Conservation (phyloP, 2,113 vertebrate genomes). For the Fulmarus glacialis region DNA sequence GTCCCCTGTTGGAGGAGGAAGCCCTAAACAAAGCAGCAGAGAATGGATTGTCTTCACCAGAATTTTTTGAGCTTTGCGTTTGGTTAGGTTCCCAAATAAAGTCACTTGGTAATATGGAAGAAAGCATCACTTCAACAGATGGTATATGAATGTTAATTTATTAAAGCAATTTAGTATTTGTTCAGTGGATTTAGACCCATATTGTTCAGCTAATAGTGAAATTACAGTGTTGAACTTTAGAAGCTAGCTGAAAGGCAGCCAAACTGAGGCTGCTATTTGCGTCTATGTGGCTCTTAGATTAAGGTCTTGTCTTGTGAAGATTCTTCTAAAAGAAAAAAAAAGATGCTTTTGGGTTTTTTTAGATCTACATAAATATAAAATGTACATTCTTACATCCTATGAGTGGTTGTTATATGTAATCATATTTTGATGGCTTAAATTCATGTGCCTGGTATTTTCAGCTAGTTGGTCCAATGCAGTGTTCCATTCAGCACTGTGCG, state of each 20-base stretch:
- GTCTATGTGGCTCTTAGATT: not conserved
- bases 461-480: not conserved
- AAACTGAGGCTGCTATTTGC: not conserved
- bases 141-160: conserved; percentile 53
- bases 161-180: not conserved
- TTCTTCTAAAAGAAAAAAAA: not conserved
- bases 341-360: not conserved
- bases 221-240: not conserved
- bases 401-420: not conserved
- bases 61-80: conserved; percentile 86
- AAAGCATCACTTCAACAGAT: conserved; percentile 79
- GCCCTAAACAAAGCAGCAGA: conserved; percentile 81
- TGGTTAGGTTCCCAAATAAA: conserved; percentile 88
- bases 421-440: not conserved
- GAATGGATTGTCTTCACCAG: conserved; percentile 83
- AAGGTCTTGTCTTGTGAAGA: not conserved
- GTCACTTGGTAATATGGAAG: conserved; percentile 82
- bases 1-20: conserved; percentile 85
- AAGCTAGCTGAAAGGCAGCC: not conserved
- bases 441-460: not conserved
- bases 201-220: not conserved
- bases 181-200: not conserved
- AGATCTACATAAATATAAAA: not conserved
- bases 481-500: not conserved
- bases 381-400: fast-evolving